Evolutionary conservation across 2,888 invertebrate genomes (phyloP).

Genomic region (Ptilodon capucinus): DNA sequence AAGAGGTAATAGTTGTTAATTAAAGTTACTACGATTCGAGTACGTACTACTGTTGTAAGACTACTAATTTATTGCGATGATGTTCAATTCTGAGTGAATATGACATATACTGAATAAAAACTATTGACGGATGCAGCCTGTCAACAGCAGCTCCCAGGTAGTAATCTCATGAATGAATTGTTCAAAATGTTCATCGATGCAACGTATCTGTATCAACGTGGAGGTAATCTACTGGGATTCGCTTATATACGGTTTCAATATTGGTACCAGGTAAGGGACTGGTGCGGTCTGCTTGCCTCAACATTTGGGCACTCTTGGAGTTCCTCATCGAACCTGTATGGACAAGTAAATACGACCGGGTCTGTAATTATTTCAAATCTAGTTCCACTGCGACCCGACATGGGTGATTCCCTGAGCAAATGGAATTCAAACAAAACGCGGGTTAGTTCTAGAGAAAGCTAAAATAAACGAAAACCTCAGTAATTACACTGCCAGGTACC

Average conservation of each 20-base stretch:
- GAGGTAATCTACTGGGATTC: constrained; percentile 69
- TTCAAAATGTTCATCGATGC: constrained; percentile 61
- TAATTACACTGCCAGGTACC: constrained; percentile 28
- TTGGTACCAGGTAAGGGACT: constrained; percentile 83
- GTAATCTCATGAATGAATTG: constrained; percentile 54
- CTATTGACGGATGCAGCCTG: constrained; percentile 55
- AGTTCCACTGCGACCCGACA: constrained; percentile 42
- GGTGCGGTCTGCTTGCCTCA: constrained; percentile 85
- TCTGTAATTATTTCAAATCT: constrained; percentile 59
- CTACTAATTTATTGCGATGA: constrained; percentile 27
- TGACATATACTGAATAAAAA: constrained; percentile 29
- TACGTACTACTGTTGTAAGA: constrained; percentile 36
- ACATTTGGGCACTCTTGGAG: constrained; percentile 86
- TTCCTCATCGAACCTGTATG: constrained; percentile 85
- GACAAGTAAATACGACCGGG: constrained; percentile 76
- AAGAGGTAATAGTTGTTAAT: constrained; percentile 24
- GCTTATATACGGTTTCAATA: constrained; percentile 62
- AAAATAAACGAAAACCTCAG: constrained; percentile 43
- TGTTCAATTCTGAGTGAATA: constrained; percentile 20
- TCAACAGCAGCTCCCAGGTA: constrained; percentile 61
- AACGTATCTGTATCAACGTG: constrained; percentile 49
- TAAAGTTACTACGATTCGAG: constrained; percentile 25
- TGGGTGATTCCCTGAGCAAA: constrained; percentile 41
- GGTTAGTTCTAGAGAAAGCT: constrained; percentile 46
- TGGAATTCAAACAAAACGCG: constrained; percentile 34